These are phyloP conservation scores for Spea multiplicata DNA, from an alignment of 2,113 vertebrate genomes.

Conservation along the genomic window DNA sequence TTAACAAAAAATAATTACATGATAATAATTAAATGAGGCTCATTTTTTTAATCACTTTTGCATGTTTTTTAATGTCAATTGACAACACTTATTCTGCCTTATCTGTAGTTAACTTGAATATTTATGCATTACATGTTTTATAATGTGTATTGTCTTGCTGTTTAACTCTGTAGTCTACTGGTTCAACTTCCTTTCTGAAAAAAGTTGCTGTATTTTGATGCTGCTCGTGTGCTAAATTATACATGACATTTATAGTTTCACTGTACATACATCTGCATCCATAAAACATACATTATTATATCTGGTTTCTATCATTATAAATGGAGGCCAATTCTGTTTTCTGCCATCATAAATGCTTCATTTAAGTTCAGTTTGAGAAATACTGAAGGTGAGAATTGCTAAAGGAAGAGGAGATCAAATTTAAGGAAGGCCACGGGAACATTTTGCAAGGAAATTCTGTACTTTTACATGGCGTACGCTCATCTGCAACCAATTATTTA, in stretches of 20 bases:
- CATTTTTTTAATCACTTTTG: too few relatives aligned
- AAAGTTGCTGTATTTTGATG: background rate
- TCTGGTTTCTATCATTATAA: background rate
- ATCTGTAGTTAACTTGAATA: too few relatives aligned
- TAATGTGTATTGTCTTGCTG: too few relatives aligned
- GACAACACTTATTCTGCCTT: too few relatives aligned
- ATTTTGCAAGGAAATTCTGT: background rate
- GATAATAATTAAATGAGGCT: too few relatives aligned
- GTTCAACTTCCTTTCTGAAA: background rate
- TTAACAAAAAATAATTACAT: too few relatives aligned
- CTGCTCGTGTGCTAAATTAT: background rate
- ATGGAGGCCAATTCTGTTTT: background rate
- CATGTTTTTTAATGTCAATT: too few relatives aligned
- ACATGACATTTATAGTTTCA: background rate
- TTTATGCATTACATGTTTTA: too few relatives aligned
- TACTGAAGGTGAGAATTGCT: background rate
- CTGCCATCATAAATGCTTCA: background rate
- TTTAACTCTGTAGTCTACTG: too few relatives aligned
- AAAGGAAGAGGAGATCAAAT: background rate
- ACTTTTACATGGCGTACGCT: conserved; percentile 4
- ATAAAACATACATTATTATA: background rate
- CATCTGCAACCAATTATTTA: conserved; percentile 14
- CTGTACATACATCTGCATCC: background rate
- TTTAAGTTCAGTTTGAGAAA: background rate
- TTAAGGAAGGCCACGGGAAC: background rate